Evolutionary conservation across 2,888 invertebrate species (phyloP).

Genomic region (Argynnis bischoffii): DNA sequence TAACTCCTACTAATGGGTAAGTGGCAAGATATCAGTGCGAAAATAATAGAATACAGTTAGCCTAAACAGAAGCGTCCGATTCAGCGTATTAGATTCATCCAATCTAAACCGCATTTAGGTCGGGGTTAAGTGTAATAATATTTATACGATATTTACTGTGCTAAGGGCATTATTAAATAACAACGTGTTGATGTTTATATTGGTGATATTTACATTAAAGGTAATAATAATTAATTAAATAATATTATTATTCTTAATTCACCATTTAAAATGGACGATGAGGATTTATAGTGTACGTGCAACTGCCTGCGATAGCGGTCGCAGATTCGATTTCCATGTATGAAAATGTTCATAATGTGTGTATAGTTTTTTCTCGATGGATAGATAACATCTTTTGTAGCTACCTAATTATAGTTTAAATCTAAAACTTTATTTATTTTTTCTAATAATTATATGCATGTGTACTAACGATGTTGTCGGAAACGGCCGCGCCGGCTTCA

Average conservation of each 20-base stretch:
- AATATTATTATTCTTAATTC: background rate
- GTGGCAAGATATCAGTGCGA: constrained; percentile 9
- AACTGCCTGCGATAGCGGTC: no score
- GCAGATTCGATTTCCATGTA: no score
- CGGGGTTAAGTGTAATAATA: constrained; percentile 38
- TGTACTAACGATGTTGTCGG: constrained; percentile 26
- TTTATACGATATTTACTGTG: constrained; percentile 28
- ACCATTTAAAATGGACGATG: background rate
- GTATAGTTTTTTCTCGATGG: no score
- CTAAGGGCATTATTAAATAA: constrained; percentile 27
- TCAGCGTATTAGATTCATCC: constrained; percentile 37
- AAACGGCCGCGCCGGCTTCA: constrained; percentile 44
- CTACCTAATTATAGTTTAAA: no score
- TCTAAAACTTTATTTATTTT: background rate
- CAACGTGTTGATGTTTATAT: background rate
- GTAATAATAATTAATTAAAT: background rate
- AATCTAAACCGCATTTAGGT: constrained; percentile 39
- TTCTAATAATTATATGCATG: background rate
- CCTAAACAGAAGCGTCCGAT: constrained; percentile 36
- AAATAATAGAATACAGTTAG: constrained; percentile 20
- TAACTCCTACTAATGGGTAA: constrained; percentile 1
- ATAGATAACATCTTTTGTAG: no score
- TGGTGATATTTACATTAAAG: background rate
- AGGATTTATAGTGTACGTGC: background rate
- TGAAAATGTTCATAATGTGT: no score